These are phyloP conservation scores for Thalassaphorura encarpata DNA, from an alignment of 1,140 invertebrate genomes.

Conservation along the genomic window DNA sequence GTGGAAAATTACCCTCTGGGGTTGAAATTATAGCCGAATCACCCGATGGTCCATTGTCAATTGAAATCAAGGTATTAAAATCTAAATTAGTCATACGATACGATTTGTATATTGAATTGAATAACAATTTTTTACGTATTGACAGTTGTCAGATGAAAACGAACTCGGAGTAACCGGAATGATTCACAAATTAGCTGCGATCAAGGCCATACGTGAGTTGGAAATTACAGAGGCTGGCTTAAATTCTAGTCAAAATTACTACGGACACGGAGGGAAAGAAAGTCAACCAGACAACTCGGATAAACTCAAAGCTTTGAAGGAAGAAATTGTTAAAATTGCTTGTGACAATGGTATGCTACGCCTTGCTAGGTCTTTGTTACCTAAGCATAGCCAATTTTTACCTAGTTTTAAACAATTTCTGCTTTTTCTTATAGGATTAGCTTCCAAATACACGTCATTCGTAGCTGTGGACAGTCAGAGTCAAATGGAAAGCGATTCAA, in stretches of 20 bases:
- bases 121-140: no score
- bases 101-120: not conserved
- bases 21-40: constrained; percentile 21
- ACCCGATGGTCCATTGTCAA: constrained; percentile 22
- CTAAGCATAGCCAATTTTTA: not conserved
- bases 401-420: no score
- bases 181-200: constrained; percentile 29
- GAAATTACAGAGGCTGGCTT: constrained; percentile 20
- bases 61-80: constrained; percentile 18
- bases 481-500: constrained; percentile 1
- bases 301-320: constrained; percentile 16
- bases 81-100: constrained; percentile 8
- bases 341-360: constrained; percentile 17
- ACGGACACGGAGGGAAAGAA: not conserved
- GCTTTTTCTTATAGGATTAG: constrained; percentile 25
- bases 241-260: not conserved
- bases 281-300: no score
- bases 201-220: constrained; percentile 33
- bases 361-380: not conserved
- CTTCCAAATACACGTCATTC: constrained; percentile 31
- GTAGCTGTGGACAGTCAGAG: constrained; percentile 28
- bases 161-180: constrained; percentile 16
- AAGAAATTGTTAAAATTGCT: constrained; percentile 27
- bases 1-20: constrained; percentile 9
- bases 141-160: no score